phyloP scores from a whole-genome alignment of 2,113 vertebrate genomes.

The Oncorhynchus nerka region DNA sequence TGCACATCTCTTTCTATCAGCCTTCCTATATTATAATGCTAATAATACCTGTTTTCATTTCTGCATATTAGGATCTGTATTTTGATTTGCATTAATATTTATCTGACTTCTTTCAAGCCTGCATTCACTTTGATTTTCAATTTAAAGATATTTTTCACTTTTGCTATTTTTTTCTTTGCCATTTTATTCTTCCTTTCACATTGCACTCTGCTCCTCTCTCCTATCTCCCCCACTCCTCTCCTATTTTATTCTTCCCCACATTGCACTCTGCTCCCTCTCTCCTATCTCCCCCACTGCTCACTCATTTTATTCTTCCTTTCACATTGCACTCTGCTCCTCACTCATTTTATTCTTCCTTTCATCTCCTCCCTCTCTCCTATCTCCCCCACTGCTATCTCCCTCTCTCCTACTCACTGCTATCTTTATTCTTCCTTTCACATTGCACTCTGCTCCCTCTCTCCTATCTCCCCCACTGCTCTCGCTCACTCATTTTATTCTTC shows the following conservation, averaged over 20 bases:
- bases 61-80: constrained; percentile 42
- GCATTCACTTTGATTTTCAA: neutral
- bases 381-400: too few relatives aligned
- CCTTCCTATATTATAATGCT: constrained; percentile 60
- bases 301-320: too few relatives aligned
- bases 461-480: too few relatives aligned
- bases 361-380: too few relatives aligned
- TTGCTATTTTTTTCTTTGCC: constrained; percentile 13
- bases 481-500: too few relatives aligned
- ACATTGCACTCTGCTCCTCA: too few relatives aligned
- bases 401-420: too few relatives aligned
- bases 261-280: constrained; percentile 3
- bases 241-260: constrained; percentile 23
- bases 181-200: constrained; percentile 21
- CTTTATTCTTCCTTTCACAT: too few relatives aligned
- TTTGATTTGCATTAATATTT: constrained; percentile 20
- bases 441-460: too few relatives aligned
- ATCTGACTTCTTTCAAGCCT: neutral
- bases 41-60: constrained; percentile 58
- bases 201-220: constrained; percentile 23
- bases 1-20: constrained; percentile 25
- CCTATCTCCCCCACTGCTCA: too few relatives aligned
- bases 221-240: constrained; percentile 18
- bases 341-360: too few relatives aligned
- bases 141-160: constrained; percentile 14